Conservation (phyloP, 2,797 vertebrate species). For the Danio choprae region DNA sequence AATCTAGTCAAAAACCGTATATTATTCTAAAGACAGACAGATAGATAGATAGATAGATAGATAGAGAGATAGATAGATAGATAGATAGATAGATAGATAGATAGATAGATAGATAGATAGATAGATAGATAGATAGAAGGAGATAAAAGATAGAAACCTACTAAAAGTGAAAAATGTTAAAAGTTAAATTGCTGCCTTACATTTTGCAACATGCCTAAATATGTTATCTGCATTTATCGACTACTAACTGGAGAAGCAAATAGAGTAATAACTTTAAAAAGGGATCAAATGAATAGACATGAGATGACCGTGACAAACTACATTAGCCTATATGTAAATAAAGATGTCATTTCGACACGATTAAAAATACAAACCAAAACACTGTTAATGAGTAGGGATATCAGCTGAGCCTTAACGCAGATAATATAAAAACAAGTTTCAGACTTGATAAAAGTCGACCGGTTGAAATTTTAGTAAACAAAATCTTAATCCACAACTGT, state of each 20-base stretch:
- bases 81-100: no score
- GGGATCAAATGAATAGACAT: not conserved
- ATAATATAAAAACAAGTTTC: not conserved
- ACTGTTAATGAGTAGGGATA: not conserved
- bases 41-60: no score
- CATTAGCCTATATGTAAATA: not conserved
- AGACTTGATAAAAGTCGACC: not conserved
- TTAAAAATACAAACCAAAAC: not conserved
- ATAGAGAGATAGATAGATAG: no score
- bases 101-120: no score
- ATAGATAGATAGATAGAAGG: no score
- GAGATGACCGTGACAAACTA: not conserved
- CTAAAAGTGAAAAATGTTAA: not conserved
- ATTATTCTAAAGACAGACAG: no score
- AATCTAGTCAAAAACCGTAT: no score
- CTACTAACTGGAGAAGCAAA: not conserved
- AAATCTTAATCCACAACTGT: slow-evolving; percentile 26
- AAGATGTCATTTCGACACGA: not conserved
- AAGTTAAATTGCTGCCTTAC: not conserved
- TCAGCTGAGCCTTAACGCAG: not conserved
- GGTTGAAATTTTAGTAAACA: slow-evolving; percentile 14
- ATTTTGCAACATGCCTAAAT: not conserved
- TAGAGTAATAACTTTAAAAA: not conserved
- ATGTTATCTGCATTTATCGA: not conserved
- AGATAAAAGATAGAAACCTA: not conserved